A percentile compares a stretch with the other conserved stretches of the same genome.
Evolutionary conservation across 2,797 vertebrate genomes (phyloP).

Genomic region (Pteronotus mesoamericanus): DNA sequence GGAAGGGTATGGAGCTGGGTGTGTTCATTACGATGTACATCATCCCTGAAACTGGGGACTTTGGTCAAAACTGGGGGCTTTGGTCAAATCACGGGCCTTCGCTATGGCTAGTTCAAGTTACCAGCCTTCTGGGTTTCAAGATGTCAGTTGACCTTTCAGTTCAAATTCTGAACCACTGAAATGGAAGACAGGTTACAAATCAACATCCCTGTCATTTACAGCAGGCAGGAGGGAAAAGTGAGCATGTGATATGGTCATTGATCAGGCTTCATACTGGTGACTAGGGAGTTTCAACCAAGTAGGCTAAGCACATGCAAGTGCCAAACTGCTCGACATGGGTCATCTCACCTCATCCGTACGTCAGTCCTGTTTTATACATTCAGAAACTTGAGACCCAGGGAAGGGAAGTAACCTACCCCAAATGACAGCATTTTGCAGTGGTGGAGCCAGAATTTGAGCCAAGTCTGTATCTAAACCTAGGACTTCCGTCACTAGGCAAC

Average conservation of each 20-base stretch:
- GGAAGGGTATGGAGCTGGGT: conserved; percentile 50
- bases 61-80: conserved; percentile 40
- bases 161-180: neutral
- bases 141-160: neutral
- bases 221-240: neutral
- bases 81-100: neutral
- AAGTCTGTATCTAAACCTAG: neutral
- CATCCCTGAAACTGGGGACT: conserved; percentile 59
- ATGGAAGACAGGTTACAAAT: neutral
- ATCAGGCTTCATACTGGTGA: neutral
- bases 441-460: neutral
- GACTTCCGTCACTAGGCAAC: neutral
- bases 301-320: neutral
- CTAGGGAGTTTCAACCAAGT: neutral
- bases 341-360: neutral
- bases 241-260: neutral
- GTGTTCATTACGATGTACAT: conserved; percentile 67
- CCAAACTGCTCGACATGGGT: neutral
- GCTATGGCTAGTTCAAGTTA: neutral
- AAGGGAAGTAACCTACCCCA: neutral
- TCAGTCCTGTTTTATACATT: neutral
- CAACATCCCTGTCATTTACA: neutral
- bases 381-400: neutral
- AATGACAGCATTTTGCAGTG: neutral
- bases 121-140: neutral